phyloP scores from a whole-genome alignment of 1,140 invertebrate genomes.

The Ceratosolen solmsi region DNA sequence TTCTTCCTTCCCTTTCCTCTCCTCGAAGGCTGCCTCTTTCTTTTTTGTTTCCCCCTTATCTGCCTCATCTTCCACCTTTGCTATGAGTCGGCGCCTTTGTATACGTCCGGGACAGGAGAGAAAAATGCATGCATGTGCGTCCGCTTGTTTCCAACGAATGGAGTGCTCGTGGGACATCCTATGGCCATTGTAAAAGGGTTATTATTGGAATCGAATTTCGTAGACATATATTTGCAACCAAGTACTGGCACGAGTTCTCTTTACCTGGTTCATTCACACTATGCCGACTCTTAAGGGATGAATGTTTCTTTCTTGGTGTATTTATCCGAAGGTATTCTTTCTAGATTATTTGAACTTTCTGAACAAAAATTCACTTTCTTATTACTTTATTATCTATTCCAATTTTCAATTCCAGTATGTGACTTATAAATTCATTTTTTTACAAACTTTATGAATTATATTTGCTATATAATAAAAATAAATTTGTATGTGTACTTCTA shows the following conservation, averaged over 20 bases:
- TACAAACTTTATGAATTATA: too few species aligned
- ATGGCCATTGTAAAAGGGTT: slow-evolving; percentile 54
- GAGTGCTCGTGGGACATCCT: slow-evolving; percentile 28
- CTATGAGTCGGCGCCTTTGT: slow-evolving; percentile 50
- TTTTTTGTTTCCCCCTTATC: slow-evolving; percentile 30
- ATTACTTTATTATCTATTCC: too few species aligned
- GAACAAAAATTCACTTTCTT: too few species aligned
- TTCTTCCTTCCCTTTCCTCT: neutral
- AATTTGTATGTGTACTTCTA: too few species aligned
- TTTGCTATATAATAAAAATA: too few species aligned
- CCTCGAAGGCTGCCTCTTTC: neutral
- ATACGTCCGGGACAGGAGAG: slow-evolving; percentile 20
- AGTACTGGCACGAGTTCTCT: neutral
- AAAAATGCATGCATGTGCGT: slow-evolving; percentile 53
- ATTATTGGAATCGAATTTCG: slow-evolving; percentile 55
- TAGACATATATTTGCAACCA: neutral
- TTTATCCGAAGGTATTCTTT: too few species aligned
- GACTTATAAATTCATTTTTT: too few species aligned
- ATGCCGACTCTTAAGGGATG: slow-evolving; percentile 41
- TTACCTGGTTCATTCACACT: neutral
- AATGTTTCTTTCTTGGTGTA: neutral
- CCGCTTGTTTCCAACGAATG: slow-evolving; percentile 39
- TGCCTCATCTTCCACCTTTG: slow-evolving; percentile 29
- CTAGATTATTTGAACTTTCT: too few species aligned
- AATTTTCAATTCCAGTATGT: too few species aligned